phyloP scores from a whole-genome alignment of 2,797 vertebrate genomes.

The Epinephelus awoara region DNA sequence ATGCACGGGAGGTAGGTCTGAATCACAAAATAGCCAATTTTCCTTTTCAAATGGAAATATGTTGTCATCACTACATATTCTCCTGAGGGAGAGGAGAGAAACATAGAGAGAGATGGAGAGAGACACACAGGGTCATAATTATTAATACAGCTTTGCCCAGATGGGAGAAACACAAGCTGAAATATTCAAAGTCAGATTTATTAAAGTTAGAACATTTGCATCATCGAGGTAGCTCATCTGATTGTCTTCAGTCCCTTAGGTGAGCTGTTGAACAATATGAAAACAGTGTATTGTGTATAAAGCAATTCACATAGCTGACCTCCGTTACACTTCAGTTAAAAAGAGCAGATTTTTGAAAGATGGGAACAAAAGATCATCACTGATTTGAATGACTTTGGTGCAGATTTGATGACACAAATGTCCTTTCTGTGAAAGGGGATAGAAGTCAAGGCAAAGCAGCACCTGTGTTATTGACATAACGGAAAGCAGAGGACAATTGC shows the following conservation, averaged over 20 bases:
- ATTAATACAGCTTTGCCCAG: slow-evolving; percentile 70
- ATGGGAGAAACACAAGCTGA: slow-evolving; percentile 61
- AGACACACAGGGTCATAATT: slow-evolving; percentile 69
- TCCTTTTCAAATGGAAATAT: slow-evolving; percentile 99
- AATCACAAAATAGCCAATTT: slow-evolving; percentile 99
- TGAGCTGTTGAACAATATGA: slow-evolving; percentile 15
- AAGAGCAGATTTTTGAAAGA: neutral
- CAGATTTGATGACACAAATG: neutral
- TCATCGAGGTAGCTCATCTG: slow-evolving; percentile 30
- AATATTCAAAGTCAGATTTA: slow-evolving; percentile 70
- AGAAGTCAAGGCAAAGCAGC: neutral
- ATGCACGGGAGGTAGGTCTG: slow-evolving; percentile 99
- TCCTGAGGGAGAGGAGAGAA: slow-evolving; percentile 86
- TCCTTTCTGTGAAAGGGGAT: neutral
- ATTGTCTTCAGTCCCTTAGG: slow-evolving; percentile 11
- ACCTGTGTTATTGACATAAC: neutral
- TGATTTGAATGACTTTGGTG: neutral
- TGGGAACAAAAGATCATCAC: neutral
- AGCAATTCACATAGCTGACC: neutral
- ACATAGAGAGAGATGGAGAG: slow-evolving; percentile 55
- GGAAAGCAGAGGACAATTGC: neutral
- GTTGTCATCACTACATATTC: slow-evolving; percentile 99
- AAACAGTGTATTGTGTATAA: slow-evolving; percentile 6
- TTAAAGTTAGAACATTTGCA: slow-evolving; percentile 49
- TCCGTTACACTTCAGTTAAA: neutral